phyloP scores from a whole-genome alignment of 2,113 vertebrate species.

The Pheucticus melanocephalus region DNA sequence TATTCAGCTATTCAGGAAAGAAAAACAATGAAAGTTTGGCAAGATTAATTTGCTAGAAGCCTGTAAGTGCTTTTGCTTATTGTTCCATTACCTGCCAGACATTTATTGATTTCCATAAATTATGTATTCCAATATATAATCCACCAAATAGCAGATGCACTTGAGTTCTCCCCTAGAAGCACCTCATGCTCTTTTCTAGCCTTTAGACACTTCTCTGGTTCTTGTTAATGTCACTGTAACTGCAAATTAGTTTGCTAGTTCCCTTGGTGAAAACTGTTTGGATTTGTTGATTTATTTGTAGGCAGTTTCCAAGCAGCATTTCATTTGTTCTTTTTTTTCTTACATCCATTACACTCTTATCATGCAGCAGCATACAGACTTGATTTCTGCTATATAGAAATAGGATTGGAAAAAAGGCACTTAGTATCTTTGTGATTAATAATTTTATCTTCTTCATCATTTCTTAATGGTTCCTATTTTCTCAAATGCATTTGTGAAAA shows the following conservation, averaged over 20 bases:
- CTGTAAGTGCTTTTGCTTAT: slow-evolving; percentile 22
- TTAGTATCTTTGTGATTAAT: slow-evolving; percentile 19
- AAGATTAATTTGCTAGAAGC: slow-evolving; percentile 24
- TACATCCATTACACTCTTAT: background rate
- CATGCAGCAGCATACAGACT: background rate
- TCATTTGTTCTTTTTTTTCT: background rate
- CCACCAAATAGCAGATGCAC: background rate
- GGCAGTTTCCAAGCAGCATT: background rate
- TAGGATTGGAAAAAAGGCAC: background rate
- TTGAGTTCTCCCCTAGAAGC: slow-evolving; percentile 6
- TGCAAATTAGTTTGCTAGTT: slow-evolving; percentile 16
- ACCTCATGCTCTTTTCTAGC: background rate
- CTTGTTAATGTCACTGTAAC: background rate
- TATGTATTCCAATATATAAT: slow-evolving; percentile 28
- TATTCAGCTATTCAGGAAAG: background rate
- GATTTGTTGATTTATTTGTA: slow-evolving; percentile 5
- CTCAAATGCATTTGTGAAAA: background rate
- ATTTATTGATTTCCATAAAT: slow-evolving; percentile 47
- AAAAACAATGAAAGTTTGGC: background rate
- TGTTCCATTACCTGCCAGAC: slow-evolving; percentile 31
- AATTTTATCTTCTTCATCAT: slow-evolving; percentile 31
- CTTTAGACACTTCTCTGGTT: background rate
- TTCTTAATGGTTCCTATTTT: slow-evolving; percentile 23
- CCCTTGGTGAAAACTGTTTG: background rate
- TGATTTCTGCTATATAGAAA: slow-evolving; percentile 2